Conservation (phyloP, 2,797 vertebrate genomes). For the Danio aesculapii region DNA sequence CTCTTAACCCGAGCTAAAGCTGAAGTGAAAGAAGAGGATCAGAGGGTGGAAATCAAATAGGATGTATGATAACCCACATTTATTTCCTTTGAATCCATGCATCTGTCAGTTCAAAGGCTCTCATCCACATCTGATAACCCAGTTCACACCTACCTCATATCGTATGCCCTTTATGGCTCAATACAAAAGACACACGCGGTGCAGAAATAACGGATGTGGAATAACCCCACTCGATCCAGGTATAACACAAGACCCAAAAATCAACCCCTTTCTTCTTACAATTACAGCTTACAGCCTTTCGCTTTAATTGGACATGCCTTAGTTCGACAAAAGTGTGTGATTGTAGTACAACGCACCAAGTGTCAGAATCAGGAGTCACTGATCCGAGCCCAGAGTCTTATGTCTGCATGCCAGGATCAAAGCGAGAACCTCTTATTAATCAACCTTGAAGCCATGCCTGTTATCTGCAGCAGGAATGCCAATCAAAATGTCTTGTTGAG, state of each 20-base stretch:
- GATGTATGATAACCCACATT: conserved; percentile 56
- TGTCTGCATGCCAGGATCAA: conserved; percentile 67
- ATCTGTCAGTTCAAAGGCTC: conserved; percentile 72
- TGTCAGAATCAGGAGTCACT: conserved; percentile 38
- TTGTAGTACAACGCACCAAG: conserved; percentile 6
- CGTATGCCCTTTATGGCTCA: conserved; percentile 62
- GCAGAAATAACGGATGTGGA: conserved; percentile 13
- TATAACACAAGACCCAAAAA: neutral
- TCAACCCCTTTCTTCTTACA: conserved; percentile 10
- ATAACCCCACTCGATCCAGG: neutral
- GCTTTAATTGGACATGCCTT: conserved; percentile 46
- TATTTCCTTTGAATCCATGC: conserved; percentile 66
- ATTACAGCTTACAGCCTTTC: conserved; percentile 14
- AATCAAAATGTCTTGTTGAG: conserved; percentile 42
- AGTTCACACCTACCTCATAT: conserved; percentile 56
- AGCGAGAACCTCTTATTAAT: conserved; percentile 67
- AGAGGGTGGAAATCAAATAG: conserved; percentile 5
- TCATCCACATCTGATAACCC: conserved; percentile 52
- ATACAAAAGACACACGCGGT: conserved; percentile 60
- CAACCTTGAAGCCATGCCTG: conserved; percentile 62
- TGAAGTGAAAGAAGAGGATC: conserved; percentile 25
- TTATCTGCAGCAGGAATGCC: conserved; percentile 60
- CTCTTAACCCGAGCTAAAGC: conserved; percentile 17
- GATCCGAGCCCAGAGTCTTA: conserved; percentile 46
- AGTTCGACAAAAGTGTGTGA: conserved; percentile 8